Base-by-base conservation (phyloP, 2,797 vertebrate genomes). In the Alfaro cultratus region DNA sequence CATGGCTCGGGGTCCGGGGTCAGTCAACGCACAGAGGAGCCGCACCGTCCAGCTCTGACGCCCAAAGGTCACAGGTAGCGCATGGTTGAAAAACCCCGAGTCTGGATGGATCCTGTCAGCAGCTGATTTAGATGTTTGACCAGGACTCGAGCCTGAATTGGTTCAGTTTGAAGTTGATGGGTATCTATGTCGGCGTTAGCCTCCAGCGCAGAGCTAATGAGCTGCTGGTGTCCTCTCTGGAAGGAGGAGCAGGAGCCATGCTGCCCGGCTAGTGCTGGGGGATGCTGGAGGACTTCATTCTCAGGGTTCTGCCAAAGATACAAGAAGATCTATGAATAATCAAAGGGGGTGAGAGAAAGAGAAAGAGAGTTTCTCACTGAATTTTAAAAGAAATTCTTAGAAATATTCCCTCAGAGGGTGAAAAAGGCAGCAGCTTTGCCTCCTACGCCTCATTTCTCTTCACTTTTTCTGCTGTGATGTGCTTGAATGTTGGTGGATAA, bases 141-240 rank as follows among this genome's bases (percentile, higher is more conserved):
- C 26, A 15, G 74, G 73, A 73, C 73, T 46, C 72, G 8, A 31
- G 83, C 41, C 41, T 41, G 71, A 45, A 71, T 49, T 4, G 12
- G 74, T 53, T 67, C 73, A 67, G 79, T 64, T 68, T 53, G 76
- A 80, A 62, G 72, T 62, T 16, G 74, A 15, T 47, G 78, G 15
- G 8, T 76, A 74, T 88, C 85, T 94, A 95, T 92, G 95, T 95
- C 26, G 93, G 93, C 0, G 87, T 93, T 34, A 93, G 85, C 91
- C 91, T 95, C 95, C 94, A 94, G 88, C 41, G 80, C 81, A 85
- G 85, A 8, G 80, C 74, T 88, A 88, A 90, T 71, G 84, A 89
- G 86, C 85, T 85, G 79, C 83, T 82, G 80, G 71, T 85, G 88
- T 92, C 88, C 76, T 90, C 88, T 86, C 70, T 85, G 53, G 82